Evolutionary conservation across 1,140 invertebrate species (phyloP), one percentile per base, ranked within the genome.

Genomic region (Coptotermes formosanus): DNA sequence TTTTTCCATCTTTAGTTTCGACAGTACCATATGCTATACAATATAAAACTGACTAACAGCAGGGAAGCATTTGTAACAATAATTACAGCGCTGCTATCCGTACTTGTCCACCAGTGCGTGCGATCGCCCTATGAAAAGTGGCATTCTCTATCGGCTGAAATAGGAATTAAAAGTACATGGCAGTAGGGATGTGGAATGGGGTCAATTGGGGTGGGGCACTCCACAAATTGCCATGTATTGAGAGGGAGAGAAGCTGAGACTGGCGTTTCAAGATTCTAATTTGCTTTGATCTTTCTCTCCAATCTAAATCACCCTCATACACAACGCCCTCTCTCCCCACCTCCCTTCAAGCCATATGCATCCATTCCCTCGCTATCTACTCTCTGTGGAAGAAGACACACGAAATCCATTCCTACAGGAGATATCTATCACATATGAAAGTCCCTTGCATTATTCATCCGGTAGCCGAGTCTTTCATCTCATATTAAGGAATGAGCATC

Each of bases 181-280:
- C 11, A 83, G 7, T 82, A n/a, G 82, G 82, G 82, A 12, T 7
- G 83, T 9, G 32, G 45, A 3, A 32, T 23, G 83, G 52, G 83
- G 83, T 84, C 83, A 84, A 59, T 84, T 30, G 48, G 52, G 83
- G 83, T 45, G 83, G n/a, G 83, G 43, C 45, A 75, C 64, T 75
- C n/a, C 64, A 75, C 64, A 75, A 75, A 75, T 75, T 75, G 64
- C 64, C 64, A 75, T 75, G 64, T 75, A 75, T 75, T 75, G 64
- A 30, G 64, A 75, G 64, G 64, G 82, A 82, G 82, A 82, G 38
- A 82, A 45, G 82, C 82, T 83, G 82, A 83, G 38, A 48, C 38
- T 43, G 21, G 82, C 82, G 82, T 83, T 83, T 83, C 38, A 85
- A 85, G 52, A 85, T 85, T 64, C 38, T 85, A 75, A 85, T 85